Percentiles rank a stretch among this genome's conserved stretches.
Conservation (phyloP, 2,113 vertebrate species). For the Sorex fumeus region DNA sequence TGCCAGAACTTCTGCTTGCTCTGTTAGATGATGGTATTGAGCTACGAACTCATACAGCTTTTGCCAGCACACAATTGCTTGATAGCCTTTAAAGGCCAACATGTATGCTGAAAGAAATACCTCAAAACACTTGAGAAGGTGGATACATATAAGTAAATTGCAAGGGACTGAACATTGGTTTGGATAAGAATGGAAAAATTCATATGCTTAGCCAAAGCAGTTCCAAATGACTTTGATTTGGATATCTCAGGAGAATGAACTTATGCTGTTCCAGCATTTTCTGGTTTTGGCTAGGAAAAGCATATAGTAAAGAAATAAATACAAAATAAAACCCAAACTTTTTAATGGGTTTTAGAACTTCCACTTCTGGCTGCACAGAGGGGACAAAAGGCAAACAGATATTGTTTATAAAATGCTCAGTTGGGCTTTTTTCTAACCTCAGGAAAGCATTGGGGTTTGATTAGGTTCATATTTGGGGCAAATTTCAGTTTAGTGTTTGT, state of each 20-base stretch:
- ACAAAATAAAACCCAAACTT: conserved; percentile 79
- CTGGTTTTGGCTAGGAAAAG: conserved; percentile 80
- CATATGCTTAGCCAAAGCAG: conserved; percentile 74
- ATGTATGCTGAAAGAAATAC: conserved; percentile 51
- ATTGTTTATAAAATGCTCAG: conserved; percentile 84
- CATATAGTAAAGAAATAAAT: conserved; percentile 80
- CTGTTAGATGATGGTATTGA: conserved; percentile 49
- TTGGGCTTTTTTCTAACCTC: conserved; percentile 78
- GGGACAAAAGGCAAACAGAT: conserved; percentile 84
- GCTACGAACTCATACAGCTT: conserved; percentile 50
- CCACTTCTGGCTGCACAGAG: conserved; percentile 75
- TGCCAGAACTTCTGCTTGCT: conserved; percentile 38
- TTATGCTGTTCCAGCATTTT: conserved; percentile 74
- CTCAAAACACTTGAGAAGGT: conserved; percentile 82
- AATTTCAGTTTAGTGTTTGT: conserved; percentile 79
- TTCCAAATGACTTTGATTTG: conserved; percentile 78
- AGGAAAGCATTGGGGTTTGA: conserved; percentile 82
- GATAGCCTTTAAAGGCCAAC: conserved; percentile 71
- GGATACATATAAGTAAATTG: conserved; percentile 75
- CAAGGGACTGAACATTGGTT: conserved; percentile 77
- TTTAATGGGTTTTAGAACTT: conserved; percentile 83
- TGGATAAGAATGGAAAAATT: conserved; percentile 82
- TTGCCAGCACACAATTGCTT: conserved; percentile 60
- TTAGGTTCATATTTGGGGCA: conserved; percentile 81
- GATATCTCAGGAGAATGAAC: conserved; percentile 79